Conservation (phyloP, 2,797 vertebrate species). For the Coreius guichenoti region DNA sequence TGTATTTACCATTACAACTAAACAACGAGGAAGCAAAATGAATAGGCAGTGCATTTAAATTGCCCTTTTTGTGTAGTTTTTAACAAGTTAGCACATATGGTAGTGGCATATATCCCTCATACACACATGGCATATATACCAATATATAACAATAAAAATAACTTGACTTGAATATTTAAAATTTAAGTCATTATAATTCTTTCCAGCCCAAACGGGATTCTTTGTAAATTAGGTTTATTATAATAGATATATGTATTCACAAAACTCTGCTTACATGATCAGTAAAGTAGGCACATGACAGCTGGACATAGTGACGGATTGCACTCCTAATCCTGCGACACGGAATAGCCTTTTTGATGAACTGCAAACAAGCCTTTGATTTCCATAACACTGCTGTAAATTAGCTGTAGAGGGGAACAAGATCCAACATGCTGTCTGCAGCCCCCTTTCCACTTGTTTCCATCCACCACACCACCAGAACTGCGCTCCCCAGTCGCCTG, state of each 20-base stretch:
- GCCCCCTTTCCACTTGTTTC: constrained; percentile 67
- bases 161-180: neutral
- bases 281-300: constrained; percentile 13
- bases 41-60: neutral
- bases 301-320: constrained; percentile 49
- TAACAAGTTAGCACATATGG: neutral
- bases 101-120: neutral
- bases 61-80: neutral
- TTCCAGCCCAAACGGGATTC: neutral
- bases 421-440: constrained; percentile 55
- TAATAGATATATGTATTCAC: neutral
- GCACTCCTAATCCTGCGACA: constrained; percentile 46
- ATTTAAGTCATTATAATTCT: neutral
- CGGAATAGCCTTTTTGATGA: constrained; percentile 51
- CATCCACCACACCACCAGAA: constrained; percentile 53
- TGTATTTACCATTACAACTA: neutral
- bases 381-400: constrained; percentile 34
- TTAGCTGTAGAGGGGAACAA: constrained; percentile 37
- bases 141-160: neutral
- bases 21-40: neutral
- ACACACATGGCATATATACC: neutral
- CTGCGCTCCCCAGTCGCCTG: constrained; percentile 37
- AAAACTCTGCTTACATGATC: neutral
- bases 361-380: constrained; percentile 55
- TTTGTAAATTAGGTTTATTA: neutral